phyloP scores from a whole-genome alignment of 2,113 vertebrate genomes.

The Scomber colias region DNA sequence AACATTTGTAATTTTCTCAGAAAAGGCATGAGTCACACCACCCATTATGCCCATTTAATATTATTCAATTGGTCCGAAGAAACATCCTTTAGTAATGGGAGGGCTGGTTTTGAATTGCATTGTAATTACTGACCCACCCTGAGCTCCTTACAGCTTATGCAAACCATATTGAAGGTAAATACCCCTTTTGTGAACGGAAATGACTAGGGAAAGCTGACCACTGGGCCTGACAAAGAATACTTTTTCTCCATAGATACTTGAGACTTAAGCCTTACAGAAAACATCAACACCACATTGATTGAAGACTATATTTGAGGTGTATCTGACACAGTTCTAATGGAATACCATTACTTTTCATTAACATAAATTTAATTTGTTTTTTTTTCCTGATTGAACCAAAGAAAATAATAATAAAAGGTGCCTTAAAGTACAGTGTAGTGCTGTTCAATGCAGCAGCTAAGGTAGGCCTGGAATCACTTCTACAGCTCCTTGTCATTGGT shows the following conservation, averaged over 20 bases:
- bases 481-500: not conserved
- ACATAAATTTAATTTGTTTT: not conserved
- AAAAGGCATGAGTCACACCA: slow-evolving; percentile 1
- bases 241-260: slow-evolving; percentile 52
- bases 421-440: not conserved
- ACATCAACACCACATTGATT: slow-evolving; percentile 36
- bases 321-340: not conserved
- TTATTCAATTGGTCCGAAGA: slow-evolving; percentile 50
- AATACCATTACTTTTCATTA: not conserved
- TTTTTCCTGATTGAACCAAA: not conserved
- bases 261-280: slow-evolving; percentile 58
- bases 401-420: not conserved
- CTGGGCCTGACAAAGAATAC: slow-evolving; percentile 60
- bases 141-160: slow-evolving; percentile 52
- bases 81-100: slow-evolving; percentile 38
- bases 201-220: slow-evolving; percentile 64
- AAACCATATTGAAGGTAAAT: slow-evolving; percentile 73
- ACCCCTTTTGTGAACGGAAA: slow-evolving; percentile 64
- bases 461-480: not conserved
- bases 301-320: slow-evolving; percentile 16
- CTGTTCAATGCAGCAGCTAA: not conserved
- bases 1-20: slow-evolving; percentile 1
- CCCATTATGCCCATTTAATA: slow-evolving; percentile 26
- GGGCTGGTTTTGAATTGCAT: slow-evolving; percentile 75
- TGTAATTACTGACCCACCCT: slow-evolving; percentile 71